Conservation (phyloP, 2,113 vertebrate genomes). For the Calyptommatus sinebrachiatus region DNA sequence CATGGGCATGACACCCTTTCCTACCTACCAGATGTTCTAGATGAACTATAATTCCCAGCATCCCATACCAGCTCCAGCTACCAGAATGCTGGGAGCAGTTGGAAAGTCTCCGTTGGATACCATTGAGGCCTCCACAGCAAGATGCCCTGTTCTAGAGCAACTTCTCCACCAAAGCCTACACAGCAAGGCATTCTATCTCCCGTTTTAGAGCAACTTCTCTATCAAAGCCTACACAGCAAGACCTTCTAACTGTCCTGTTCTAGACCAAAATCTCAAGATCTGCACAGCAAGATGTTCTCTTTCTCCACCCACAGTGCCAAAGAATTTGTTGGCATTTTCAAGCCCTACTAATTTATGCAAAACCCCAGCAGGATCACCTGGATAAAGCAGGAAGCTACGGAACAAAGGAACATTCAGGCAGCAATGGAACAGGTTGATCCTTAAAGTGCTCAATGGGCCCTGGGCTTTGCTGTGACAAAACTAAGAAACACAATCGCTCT, state of each 20-base stretch:
- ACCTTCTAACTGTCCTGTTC: background rate
- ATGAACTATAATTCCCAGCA: too few species aligned
- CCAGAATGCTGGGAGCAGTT: too few species aligned
- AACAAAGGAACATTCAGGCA: too few species aligned
- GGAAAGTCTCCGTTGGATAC: too few species aligned
- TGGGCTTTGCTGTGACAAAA: too few species aligned
- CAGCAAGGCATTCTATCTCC: background rate
- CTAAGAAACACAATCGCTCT: background rate
- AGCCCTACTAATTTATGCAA: background rate
- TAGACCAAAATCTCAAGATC: background rate
- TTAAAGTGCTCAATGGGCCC: background rate
- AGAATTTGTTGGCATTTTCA: background rate
- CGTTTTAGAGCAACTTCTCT: background rate
- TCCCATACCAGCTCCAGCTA: too few species aligned
- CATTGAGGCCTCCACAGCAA: too few species aligned
- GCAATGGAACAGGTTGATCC: background rate
- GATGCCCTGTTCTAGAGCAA: background rate
- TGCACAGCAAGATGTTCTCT: too few species aligned
- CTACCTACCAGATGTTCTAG: too few species aligned
- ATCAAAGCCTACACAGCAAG: too few species aligned
- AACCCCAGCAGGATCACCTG: background rate
- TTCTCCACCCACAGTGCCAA: background rate
- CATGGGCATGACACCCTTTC: too few species aligned
- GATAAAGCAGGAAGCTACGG: background rate
- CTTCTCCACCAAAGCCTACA: background rate